Conservation (phyloP, 2,888 invertebrate species). For the Thera britannica region DNA sequence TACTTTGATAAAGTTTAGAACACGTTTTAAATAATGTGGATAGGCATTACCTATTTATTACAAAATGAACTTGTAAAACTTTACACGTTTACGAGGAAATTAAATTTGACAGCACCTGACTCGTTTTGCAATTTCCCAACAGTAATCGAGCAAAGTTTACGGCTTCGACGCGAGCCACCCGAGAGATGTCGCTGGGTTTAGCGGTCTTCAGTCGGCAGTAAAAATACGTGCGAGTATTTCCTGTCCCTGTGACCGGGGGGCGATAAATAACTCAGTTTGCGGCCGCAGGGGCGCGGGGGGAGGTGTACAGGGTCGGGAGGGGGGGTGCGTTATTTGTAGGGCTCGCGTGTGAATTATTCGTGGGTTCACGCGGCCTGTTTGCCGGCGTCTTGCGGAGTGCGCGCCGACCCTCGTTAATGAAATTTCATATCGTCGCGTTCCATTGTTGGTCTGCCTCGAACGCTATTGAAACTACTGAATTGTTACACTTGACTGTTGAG, state of each 20-base stretch:
- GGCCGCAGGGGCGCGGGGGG: conserved; percentile 56
- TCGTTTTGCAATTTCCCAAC: conserved; percentile 35
- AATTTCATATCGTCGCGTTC: conserved; percentile 79
- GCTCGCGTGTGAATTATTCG: conserved; percentile 85
- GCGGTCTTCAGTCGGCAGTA: conserved; percentile 70
- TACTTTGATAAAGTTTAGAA: conserved; percentile 14
- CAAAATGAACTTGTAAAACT: conserved; percentile 26
- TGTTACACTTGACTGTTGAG: conserved; percentile 69
- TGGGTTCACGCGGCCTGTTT: conserved; percentile 83
- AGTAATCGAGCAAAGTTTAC: conserved; percentile 37
- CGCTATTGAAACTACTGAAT: conserved; percentile 66
- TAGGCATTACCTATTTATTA: conserved; percentile 10
- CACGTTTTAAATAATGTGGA: conserved; percentile 14
- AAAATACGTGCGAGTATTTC: conserved; percentile 82
- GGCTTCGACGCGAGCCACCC: conserved; percentile 51
- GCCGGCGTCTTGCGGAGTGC: conserved; percentile 71
- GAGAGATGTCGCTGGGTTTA: conserved; percentile 70
- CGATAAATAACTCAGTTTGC: conserved; percentile 83
- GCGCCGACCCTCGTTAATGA: conserved; percentile 80
- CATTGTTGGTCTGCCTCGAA: conserved; percentile 65
- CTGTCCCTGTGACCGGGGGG: conserved; percentile 72
- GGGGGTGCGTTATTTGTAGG: conserved; percentile 79
- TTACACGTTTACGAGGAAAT: conserved; percentile 25
- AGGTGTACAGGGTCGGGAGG: conserved; percentile 47
- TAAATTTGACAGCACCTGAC: conserved; percentile 35